Percentiles rank a stretch among this genome's conserved stretches.
Evolutionary conservation across 2,113 vertebrate species (phyloP).

Genomic region (Dasypus novemcinctus): DNA sequence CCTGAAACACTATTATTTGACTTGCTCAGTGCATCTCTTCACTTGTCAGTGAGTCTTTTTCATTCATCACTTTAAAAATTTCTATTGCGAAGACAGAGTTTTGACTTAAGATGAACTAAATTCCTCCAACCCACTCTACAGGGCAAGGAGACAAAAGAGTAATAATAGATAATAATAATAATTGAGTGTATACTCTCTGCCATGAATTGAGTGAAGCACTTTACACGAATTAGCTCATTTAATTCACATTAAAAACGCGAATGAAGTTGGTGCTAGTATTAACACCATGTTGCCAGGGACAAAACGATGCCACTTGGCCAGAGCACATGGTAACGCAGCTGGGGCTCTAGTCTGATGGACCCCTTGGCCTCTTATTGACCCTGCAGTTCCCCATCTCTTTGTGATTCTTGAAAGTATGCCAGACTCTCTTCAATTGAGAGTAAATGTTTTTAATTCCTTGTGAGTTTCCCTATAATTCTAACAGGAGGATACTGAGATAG

Average conservation of each 20-base stretch:
- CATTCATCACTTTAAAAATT: neutral
- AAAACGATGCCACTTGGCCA: neutral
- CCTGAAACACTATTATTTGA: neutral
- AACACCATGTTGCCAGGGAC: neutral
- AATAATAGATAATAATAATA: neutral
- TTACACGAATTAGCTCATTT: neutral
- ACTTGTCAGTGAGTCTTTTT: neutral
- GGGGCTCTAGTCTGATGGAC: neutral
- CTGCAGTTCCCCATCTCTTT: neutral
- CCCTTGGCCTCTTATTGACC: neutral
- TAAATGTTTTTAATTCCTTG: neutral
- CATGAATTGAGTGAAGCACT: neutral
- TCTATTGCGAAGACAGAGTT: constrained; percentile 26
- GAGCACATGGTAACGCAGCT: neutral
- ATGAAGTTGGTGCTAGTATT: neutral
- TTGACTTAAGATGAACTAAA: neutral
- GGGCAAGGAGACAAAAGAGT: neutral
- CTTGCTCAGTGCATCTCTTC: neutral
- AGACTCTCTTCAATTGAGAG: neutral
- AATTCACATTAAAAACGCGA: neutral
- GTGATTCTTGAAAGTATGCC: neutral
- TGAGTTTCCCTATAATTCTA: constrained; percentile 10
- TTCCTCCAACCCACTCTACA: neutral
- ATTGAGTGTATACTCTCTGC: neutral
- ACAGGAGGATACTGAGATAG: neutral